Percentiles rank a stretch among this genome's conserved stretches.
Conservation (phyloP, 2,888 invertebrate species). For the Dinocampus coccinellae region DNA sequence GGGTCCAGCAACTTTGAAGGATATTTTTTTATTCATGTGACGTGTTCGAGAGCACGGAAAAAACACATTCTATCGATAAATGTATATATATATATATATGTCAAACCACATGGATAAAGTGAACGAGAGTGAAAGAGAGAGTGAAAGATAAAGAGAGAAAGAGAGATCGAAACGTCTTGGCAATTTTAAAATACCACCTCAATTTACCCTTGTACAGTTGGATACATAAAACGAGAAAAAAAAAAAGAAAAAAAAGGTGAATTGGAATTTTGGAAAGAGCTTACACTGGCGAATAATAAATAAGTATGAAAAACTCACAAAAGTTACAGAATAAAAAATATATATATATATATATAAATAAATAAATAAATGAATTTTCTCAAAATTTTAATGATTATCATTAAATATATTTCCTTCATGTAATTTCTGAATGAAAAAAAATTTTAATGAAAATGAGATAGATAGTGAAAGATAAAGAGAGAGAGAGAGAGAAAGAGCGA, state of each 20-base stretch:
- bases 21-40: constrained; percentile 68
- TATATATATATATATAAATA: constrained; percentile 11
- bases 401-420: too few species aligned
- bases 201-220: constrained; percentile 39
- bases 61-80: constrained; percentile 64
- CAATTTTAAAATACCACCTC: constrained; percentile 54
- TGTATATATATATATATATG: not conserved
- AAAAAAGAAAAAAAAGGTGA: not conserved
- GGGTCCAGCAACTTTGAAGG: constrained; percentile 66
- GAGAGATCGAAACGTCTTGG: too few species aligned
- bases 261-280: not conserved
- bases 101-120: not conserved
- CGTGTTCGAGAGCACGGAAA: constrained; percentile 67
- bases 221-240: not conserved
- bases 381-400: constrained; percentile 1
- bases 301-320: too few species aligned
- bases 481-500: not conserved
- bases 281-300: constrained; percentile 5
- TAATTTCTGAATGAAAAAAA: too few species aligned
- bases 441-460: too few species aligned
- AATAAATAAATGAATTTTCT: not conserved
- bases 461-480: not conserved
- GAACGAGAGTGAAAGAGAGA: too few species aligned
- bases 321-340: too few species aligned
- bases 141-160: too few species aligned